A percentile compares a stretch with the other conserved stretches of the same genome.
Evolutionary conservation across 2,888 invertebrate genomes (phyloP).

Genomic region (Drepana falcataria): DNA sequence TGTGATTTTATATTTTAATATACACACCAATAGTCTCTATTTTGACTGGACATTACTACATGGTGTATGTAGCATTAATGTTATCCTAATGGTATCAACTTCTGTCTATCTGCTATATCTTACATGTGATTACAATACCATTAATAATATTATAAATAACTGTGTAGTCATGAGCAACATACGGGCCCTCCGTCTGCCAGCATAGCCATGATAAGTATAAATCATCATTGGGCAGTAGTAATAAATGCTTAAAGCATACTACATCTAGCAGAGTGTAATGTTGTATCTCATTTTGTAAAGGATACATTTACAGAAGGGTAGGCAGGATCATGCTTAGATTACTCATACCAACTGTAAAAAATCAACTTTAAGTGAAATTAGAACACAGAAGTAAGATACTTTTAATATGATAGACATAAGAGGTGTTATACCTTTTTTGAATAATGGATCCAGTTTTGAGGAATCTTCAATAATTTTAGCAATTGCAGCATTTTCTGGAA

Average conservation of each 20-base stretch:
- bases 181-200: no score
- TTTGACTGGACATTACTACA: background rate
- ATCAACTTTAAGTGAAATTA: slow-evolving; percentile 14
- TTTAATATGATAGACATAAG: background rate
- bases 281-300: slow-evolving; percentile 25
- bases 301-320: slow-evolving; percentile 34
- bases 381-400: background rate
- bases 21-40: background rate
- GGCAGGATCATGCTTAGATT: slow-evolving; percentile 9
- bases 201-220: no score
- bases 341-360: slow-evolving; percentile 25
- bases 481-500: slow-evolving; percentile 49
- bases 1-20: no score
- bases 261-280: no score
- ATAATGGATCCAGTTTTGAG: slow-evolving; percentile 34
- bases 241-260: no score
- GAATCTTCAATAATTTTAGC: slow-evolving; percentile 46
- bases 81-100: no score
- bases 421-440: slow-evolving; percentile 48
- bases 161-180: no score
- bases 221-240: no score
- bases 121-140: no score
- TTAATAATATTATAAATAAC: no score
- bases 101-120: no score
- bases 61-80: background rate